A percentile compares a stretch with the other conserved stretches of the same genome.
Evolutionary conservation across 2,888 invertebrate species (phyloP).

Genomic region (Cistogaster globosa): DNA sequence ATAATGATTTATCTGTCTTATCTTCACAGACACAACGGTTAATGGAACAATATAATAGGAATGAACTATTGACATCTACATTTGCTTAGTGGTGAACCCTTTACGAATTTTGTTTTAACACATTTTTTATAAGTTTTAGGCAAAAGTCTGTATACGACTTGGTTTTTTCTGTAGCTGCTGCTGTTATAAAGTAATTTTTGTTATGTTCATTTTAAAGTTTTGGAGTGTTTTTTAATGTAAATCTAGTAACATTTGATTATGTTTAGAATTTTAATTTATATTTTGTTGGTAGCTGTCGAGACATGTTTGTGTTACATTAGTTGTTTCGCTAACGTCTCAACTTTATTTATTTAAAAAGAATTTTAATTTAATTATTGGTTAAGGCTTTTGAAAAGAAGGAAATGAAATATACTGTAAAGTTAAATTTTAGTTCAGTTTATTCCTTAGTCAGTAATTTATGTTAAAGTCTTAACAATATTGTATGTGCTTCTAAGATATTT

Average conservation of each 20-base stretch:
- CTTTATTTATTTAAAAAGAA: slow-evolving; percentile 58
- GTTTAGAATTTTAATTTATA: slow-evolving; percentile 70
- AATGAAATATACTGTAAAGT: too few species aligned
- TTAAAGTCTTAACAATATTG: too few species aligned
- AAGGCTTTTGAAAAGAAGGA: slow-evolving; percentile 7
- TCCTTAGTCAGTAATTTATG: too few species aligned
- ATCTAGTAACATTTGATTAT: slow-evolving; percentile 65
- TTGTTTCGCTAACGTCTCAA: slow-evolving; percentile 4
- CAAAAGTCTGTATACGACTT: slow-evolving; percentile 20
- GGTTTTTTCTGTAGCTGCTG: slow-evolving; percentile 10
- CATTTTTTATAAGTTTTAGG: slow-evolving; percentile 25
- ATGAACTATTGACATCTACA: too few species aligned
- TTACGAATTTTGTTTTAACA: too few species aligned
- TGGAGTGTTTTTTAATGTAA: slow-evolving; percentile 67
- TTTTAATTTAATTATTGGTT: slow-evolving; percentile 68
- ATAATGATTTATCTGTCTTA: too few species aligned
- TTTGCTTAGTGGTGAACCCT: too few species aligned
- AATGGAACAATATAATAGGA: too few species aligned
- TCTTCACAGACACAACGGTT: too few species aligned
- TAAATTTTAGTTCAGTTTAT: too few species aligned
- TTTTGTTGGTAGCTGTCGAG: slow-evolving; percentile 57
- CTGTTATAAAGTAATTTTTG: slow-evolving; percentile 36
- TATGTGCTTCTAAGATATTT: too few species aligned
- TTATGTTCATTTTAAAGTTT: slow-evolving; percentile 29
- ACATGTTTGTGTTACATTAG: slow-evolving; percentile 61